These are phyloP conservation scores for Galendromus occidentalis DNA, from an alignment of 1,140 invertebrate genomes.

Conservation along the genomic window DNA sequence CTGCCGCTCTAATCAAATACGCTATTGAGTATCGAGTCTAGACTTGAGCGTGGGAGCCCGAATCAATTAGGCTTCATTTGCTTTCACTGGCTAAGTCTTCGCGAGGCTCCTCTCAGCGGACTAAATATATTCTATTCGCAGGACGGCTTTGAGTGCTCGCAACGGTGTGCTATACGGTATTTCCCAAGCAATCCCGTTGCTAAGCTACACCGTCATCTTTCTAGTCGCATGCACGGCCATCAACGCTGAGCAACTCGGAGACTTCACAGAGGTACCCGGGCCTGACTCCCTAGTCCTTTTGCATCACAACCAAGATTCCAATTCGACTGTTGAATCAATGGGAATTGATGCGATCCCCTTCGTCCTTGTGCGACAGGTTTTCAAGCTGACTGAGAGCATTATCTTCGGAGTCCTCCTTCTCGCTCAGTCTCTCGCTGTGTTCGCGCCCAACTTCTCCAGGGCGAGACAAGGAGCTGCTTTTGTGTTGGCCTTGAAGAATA, in stretches of 20 bases:
- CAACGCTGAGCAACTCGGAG: background rate
- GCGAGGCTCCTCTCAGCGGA: too few relatives aligned
- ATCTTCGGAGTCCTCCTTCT: background rate
- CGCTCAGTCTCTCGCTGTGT: background rate
- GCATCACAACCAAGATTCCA: background rate
- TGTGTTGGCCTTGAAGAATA: background rate
- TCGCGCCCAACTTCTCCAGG: background rate
- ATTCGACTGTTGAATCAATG: too few relatives aligned
- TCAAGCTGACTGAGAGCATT: constrained; percentile 1
- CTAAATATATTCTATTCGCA: background rate
- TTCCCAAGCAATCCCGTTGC: background rate
- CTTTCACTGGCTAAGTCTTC: too few relatives aligned
- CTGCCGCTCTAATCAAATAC: too few relatives aligned
- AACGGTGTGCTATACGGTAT: background rate
- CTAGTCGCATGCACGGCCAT: background rate
- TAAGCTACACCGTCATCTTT: constrained; percentile 2
- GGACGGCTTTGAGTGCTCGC: background rate
- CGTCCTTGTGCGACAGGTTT: too few relatives aligned
- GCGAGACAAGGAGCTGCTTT: background rate
- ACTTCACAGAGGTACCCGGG: constrained; percentile 8
- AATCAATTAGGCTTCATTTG: too few relatives aligned
- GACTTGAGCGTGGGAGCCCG: too few relatives aligned
- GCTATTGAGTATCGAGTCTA: too few relatives aligned
- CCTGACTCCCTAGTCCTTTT: background rate
- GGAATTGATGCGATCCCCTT: too few relatives aligned